These are phyloP conservation scores for Pipistrellus pipistrellus DNA, from an alignment of 2,797 vertebrate species.

Conservation along the genomic window DNA sequence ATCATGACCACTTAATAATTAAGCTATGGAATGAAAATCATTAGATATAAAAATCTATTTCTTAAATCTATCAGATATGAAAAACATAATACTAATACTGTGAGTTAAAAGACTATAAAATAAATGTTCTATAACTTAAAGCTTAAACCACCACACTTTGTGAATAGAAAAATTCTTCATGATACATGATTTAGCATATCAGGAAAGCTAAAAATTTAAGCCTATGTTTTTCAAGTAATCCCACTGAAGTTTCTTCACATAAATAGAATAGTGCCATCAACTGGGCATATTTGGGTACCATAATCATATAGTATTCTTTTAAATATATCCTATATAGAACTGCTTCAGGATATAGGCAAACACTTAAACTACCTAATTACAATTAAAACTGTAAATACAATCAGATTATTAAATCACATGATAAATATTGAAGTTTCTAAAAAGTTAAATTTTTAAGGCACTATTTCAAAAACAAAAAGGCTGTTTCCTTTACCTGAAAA, in stretches of 20 bases:
- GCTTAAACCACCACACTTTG: background rate
- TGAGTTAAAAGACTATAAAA: slow-evolving; percentile 8
- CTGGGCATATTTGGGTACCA: background rate
- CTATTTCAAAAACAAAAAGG: slow-evolving; percentile 22
- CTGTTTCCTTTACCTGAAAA: background rate
- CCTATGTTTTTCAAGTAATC: background rate
- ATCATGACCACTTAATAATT: slow-evolving; percentile 2
- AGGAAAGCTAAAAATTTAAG: slow-evolving; percentile 3
- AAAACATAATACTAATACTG: background rate
- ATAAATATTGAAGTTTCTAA: slow-evolving; percentile 8
- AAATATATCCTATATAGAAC: background rate
- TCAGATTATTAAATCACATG: slow-evolving; percentile 19
- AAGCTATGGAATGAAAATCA: slow-evolving; percentile 27
- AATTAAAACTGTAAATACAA: slow-evolving; percentile 7
- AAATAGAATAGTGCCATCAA: slow-evolving; percentile 9
- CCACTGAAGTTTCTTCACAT: slow-evolving; percentile 3
- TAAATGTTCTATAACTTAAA: slow-evolving; percentile 29
- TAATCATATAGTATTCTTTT: background rate
- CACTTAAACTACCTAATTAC: slow-evolving; percentile 19
- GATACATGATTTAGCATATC: background rate
- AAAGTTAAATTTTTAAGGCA: background rate
- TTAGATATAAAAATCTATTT: slow-evolving; percentile 23
- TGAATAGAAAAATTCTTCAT: background rate
- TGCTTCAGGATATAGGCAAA: slow-evolving; percentile 2
- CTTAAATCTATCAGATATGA: background rate